Base-by-base conservation (phyloP, 1,140 invertebrate genomes). In the Euschistus heros region DNA sequence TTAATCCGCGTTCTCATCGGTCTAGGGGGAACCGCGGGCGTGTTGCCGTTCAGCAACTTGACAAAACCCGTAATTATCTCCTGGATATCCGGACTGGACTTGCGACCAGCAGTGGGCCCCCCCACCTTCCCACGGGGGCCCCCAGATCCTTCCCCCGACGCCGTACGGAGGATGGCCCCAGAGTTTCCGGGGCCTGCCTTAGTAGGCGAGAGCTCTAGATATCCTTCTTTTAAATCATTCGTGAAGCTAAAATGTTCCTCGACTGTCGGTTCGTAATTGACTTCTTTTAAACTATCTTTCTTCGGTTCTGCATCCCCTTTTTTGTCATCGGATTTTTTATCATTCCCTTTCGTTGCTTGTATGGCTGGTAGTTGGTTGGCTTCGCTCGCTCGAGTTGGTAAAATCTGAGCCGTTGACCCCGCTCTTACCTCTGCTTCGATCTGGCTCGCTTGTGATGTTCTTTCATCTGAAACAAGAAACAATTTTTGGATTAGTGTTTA, bases 1-100 rank as follows among this genome's bases (percentile, higher is more conserved):
- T 95, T 95, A 42, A 94, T 94, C 67, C 91, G 82, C 0, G 80
- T 81, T 50, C 83, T 77, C 64, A 78, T 76, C 2, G 80, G 80
- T 62, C 80, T 73, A 8, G 62, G 63, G 30, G 67, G 61, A 52
- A 6, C 77, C 73, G 46, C 79, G 70, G 91, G 89, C 0, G 91
- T 89, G 70, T 93, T 92, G 0, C 91, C 91, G 70, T 93, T 92
- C 0, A 94, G 75, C 1, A 94, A 74, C 74, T 93, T 92, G 0
- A 94, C 89, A 44, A 94, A 89, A 14, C 90, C 91, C 8, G 89
- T 91, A 60, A 94, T 90, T 15, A 94, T 92, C 71, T 93, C 91
- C 74, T 93, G 88, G 63, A 93, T 91, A 74, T 92, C 89, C 20
- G 87, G 86, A 73, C 84, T 85, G 5, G 85, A 82, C 70, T 68